Evolutionary conservation across 2,888 invertebrate species (phyloP), one percentile per base, ranked within the genome.

Genomic region (Nymphalis c-album): DNA sequence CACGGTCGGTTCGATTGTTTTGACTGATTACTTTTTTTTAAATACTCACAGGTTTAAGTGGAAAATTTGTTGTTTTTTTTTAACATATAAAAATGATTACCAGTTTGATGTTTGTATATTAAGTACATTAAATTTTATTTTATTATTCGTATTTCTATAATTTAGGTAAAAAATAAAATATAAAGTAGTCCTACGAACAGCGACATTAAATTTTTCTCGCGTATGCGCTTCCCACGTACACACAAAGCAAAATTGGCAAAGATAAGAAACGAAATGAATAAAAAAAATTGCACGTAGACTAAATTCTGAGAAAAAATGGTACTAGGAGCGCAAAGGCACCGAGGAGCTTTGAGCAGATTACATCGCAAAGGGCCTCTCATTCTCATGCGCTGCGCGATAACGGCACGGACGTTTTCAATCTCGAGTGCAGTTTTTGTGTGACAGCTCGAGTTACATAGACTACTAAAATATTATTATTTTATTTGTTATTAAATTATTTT

Each of bases 341-440:
- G 74, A 72, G 76, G 75, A 83, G 81, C 81, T 84, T 79, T 79
- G 79, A 78, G 72, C 75, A 83, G 85, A 88, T 88, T 83, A 83
- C 80, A 87, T 87, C 84, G 83, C 79, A 82, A 83, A 85, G 82
- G 77, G 75, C 77, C 79, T 78, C 81, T 84, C 80, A 79, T 85
- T 83, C 80, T 78, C 80, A 80, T 84, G 80, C 82, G 76, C 73
- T 64, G 75, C 78, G 79, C 80, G 82, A 82, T 84, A 83, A 81
- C 80, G 80, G 76, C 75, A 65, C 71, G 78, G 77, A 75, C 75
- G 76, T 79, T 80, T 81, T 79, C 77, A 77, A 79, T 79, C 77
- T 75, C 74, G 72, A 74, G 74, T 76, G 74, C 76, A 78, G 74
- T 75, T 78, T 78, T 66, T 66, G 40, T 79, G 75, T 76, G 72